A percentile compares a stretch with the other conserved stretches of the same genome.
Conservation (phyloP, 2,113 vertebrate species). For the Chauna torquata region DNA sequence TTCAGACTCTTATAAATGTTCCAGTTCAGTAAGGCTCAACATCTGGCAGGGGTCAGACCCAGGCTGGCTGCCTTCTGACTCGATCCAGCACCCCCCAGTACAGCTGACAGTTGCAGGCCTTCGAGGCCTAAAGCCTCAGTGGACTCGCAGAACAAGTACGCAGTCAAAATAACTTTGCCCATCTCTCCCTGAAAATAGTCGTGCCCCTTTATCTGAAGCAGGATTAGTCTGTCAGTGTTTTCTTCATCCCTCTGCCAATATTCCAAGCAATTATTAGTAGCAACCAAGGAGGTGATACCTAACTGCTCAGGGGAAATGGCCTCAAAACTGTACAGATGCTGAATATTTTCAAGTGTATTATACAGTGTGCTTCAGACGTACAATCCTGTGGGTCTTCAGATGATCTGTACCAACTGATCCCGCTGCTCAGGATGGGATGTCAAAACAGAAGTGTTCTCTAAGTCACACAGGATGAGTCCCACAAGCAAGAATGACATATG, state of each 20-base stretch:
- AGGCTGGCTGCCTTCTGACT: not conserved
- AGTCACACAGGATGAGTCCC: not conserved
- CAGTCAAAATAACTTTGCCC: not conserved
- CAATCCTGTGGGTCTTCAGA: not conserved
- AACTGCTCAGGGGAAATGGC: not conserved
- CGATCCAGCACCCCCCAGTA: not conserved
- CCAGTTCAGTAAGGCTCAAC: not conserved
- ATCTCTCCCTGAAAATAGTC: not conserved
- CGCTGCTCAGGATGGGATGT: not conserved
- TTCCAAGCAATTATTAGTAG: not conserved
- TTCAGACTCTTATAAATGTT: not conserved
- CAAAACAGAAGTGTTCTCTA: not conserved
- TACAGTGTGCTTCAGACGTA: not conserved
- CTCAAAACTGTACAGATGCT: not conserved
- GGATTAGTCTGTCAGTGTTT: not conserved
- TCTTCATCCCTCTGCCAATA: not conserved
- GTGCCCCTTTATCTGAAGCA: not conserved
- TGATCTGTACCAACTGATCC: not conserved
- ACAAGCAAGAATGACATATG: not conserved
- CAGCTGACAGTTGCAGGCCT: not conserved
- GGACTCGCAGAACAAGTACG: not conserved
- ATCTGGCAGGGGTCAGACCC: not conserved
- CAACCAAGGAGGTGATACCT: not conserved
- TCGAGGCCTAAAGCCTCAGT: rapidly evolving
- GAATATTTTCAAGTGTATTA: not conserved